Percentiles rank a stretch among this genome's conserved stretches.
These are phyloP conservation scores for Zosterops japonicus DNA, from an alignment of 2,113 vertebrate genomes.

Conservation along the genomic window DNA sequence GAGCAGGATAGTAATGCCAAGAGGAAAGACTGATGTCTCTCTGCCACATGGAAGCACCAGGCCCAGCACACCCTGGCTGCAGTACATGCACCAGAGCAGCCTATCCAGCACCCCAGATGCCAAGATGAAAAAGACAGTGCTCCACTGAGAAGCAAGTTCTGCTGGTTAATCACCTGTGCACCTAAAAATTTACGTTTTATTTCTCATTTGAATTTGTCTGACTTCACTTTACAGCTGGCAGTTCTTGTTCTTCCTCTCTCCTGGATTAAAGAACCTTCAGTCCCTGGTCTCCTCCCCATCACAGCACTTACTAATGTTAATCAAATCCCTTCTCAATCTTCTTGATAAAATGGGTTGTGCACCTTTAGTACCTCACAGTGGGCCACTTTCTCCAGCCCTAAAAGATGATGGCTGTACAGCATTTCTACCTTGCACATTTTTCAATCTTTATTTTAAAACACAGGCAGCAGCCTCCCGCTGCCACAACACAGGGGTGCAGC, in stretches of 20 bases:
- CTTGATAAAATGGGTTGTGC: not conserved
- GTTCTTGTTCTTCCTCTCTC: not conserved
- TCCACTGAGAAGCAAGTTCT: not conserved
- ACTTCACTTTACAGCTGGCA: not conserved
- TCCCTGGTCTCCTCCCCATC: not conserved
- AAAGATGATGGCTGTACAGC: not conserved
- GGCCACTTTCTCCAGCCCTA: not conserved
- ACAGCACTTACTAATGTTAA: not conserved
- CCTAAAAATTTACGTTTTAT: not conserved
- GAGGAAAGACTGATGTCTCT: not conserved
- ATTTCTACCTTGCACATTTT: not conserved
- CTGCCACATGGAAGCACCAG: fast-evolving
- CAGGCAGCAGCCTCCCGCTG: fast-evolving
- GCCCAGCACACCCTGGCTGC: fast-evolving
- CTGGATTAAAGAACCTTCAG: not conserved
- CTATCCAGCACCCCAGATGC: not conserved
- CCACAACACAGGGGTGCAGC: not conserved
- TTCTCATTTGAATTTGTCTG: slow-evolving; percentile 43
- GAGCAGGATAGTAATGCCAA: not conserved
- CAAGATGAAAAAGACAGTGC: not conserved
- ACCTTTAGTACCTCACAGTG: not conserved
- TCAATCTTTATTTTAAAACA: not conserved
- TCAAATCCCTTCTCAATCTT: slow-evolving; percentile 9
- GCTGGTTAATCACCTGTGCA: not conserved
- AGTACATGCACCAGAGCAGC: not conserved